Evolutionary conservation across 2,888 invertebrate genomes (phyloP).

Genomic region (Pammene fasciana): DNA sequence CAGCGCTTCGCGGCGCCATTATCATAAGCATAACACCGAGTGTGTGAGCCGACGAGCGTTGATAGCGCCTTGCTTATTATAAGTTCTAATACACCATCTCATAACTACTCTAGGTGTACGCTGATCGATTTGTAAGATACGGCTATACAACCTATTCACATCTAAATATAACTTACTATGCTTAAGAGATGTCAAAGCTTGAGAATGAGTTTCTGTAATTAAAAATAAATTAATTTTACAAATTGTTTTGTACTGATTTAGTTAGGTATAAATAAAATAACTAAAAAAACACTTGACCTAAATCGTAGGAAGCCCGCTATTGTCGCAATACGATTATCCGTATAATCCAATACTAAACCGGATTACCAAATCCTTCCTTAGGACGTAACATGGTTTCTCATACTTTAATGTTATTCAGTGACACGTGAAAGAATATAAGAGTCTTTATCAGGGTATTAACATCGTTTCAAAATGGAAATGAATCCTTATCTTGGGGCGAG

Average conservation of each 20-base stretch:
- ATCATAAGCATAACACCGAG: slow-evolving; percentile 67
- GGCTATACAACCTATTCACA: slow-evolving; percentile 52
- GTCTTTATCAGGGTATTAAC: slow-evolving; percentile 20
- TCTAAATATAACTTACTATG: no score
- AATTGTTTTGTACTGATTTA: neutral
- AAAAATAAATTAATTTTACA: no score
- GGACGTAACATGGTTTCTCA: slow-evolving; percentile 51
- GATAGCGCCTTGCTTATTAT: slow-evolving; percentile 61
- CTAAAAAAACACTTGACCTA: slow-evolving; percentile 48
- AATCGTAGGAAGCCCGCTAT: slow-evolving; percentile 57
- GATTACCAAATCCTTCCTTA: slow-evolving; percentile 64
- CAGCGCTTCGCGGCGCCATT: slow-evolving; percentile 50
- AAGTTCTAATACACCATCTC: slow-evolving; percentile 63
- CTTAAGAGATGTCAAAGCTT: no score
- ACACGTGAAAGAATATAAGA: slow-evolving; percentile 18
- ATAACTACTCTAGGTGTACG: slow-evolving; percentile 52
- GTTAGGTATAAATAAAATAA: no score
- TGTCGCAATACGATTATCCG: slow-evolving; percentile 55
- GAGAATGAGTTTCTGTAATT: no score
- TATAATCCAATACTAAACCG: slow-evolving; percentile 67
- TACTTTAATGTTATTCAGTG: slow-evolving; percentile 48
- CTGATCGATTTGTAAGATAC: slow-evolving; percentile 67
- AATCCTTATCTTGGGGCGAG: slow-evolving; percentile 25
- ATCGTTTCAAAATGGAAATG: slow-evolving; percentile 21
- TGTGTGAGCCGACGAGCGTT: slow-evolving; percentile 60